Evolutionary conservation across 2,888 invertebrate species (phyloP).

Genomic region (Nymphalis c-album): DNA sequence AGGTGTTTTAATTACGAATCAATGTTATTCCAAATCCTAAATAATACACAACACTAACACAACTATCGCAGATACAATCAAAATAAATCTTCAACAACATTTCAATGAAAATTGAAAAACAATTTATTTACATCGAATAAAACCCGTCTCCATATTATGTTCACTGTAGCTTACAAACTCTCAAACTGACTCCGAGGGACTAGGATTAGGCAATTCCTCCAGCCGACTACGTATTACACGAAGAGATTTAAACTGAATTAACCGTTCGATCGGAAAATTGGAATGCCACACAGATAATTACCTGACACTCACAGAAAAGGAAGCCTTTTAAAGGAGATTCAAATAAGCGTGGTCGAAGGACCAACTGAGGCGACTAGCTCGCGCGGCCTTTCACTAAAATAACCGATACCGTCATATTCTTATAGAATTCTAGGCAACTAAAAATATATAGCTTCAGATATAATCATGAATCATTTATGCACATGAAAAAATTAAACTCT

Average conservation of each 20-base stretch:
- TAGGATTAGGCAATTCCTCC: constrained; percentile 75
- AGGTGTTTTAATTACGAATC: no score
- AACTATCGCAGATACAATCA: no score
- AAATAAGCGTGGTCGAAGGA: constrained; percentile 77
- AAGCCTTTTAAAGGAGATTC: constrained; percentile 77
- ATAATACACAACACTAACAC: no score
- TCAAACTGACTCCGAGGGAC: constrained; percentile 64
- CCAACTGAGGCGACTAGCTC: constrained; percentile 60
- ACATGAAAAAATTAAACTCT: neutral
- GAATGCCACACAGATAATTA: constrained; percentile 82
- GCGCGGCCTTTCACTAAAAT: constrained; percentile 62
- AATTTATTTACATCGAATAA: constrained; percentile 10
- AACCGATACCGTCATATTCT: constrained; percentile 62
- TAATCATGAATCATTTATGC: no score
- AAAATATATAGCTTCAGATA: no score
- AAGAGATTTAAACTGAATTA: constrained; percentile 82
- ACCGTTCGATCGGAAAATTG: constrained; percentile 82
- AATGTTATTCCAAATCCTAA: no score
- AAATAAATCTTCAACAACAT: neutral
- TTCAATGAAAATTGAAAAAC: neutral
- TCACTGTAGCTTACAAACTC: constrained; percentile 45
- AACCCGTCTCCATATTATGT: constrained; percentile 32
- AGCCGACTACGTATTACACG: constrained; percentile 74
- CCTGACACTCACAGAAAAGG: constrained; percentile 82
- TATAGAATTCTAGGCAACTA: neutral